Base-by-base conservation (phyloP, 2,888 invertebrate species). In the Cantharis rustica region DNA sequence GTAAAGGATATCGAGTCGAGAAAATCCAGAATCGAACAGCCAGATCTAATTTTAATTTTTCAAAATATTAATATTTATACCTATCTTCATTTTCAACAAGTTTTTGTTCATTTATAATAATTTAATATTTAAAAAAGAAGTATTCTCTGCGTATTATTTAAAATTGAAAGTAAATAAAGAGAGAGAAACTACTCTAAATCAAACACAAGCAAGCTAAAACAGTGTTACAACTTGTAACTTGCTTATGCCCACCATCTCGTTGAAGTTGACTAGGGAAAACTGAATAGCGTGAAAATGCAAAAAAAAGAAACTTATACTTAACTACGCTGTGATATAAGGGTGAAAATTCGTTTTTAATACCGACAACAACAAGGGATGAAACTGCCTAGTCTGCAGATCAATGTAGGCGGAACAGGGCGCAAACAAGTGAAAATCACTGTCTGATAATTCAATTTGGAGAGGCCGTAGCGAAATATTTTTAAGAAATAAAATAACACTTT, bases 341-440 rank as follows among this genome's bases (percentile, higher is more conserved):
- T 17, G 75, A 77, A 72, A 73, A 71, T 77, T 68, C 73, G 23
- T 71, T 76, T 71, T 31, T 26, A 23, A 66, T 23, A 15, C 16
- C 61, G 26, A 31, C 71, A 69, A 72, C 77, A 62, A 73, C 27
- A 73, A 69, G 78, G 75, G 75, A 73, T 76, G 79, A 76, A 79
- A 79, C 74, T 75, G 79, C 79, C 73, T 80, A 75, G 78, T 79
- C 78, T 75, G 80, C 80, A 79, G 80, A 77, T 80, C 80, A 76
- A 75, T 75, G 81, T 79, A 79, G 81, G 81, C 79, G 82, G 81
- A 80, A 77, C 78, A 79, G 80, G 82, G 84, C 81, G 83, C 81
- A 85, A 86, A 86, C 86, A 86, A 86, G 85, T 84, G 86, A 86
- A 86, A 86, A 86, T 86, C 86, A 86, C 84, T 83, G 83, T 81